Evolutionary conservation across 1,140 invertebrate genomes (phyloP), one percentile per base, ranked within the genome.

Genomic region (Pinna nobilis): DNA sequence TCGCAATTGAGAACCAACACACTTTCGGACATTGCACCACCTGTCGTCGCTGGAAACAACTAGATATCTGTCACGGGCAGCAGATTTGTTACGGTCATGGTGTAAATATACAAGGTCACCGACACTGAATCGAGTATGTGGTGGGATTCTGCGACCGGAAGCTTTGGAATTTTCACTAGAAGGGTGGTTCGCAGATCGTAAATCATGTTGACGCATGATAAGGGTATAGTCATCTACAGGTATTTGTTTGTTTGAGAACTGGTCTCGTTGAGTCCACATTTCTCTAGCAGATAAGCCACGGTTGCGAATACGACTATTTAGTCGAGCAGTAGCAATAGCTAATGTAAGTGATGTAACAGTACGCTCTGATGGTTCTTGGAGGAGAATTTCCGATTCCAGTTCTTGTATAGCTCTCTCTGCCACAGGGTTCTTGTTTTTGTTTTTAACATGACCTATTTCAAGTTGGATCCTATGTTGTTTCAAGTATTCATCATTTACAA

Each of bases 81-180:
- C 47, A 2, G 59, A 30, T 61, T 79, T 82, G 28, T 67, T 55
- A 2, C 47, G n/a, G 32, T 82, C 74, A 13, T 4, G 49, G 47
- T 44, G 47, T 1, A 82, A n/a, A 47, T 80, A 82, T 2, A 78
- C 73, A 18, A 82, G 7, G 57, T 80, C 76, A 51, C 78, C 78
- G 63, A 78, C 49, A 23, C 39, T 7, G 11, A 69, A 2, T 7
- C 49, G 0, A 37, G 3, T 9, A n/a, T 7, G 9, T 13, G 1
- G 1, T 5, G 37, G 44, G 4, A 13, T 1, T 11, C 6, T n/a
- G 5, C n/a, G 9, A 23, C 25, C 35, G 6, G 51, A 57, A 25
- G 9, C 47, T 57, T 82, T 75, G 2, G 68, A 63, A 25, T 53
- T 69, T 60, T 76, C 75, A 53, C 76, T 76, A 25, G 35, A 33